Conservation (phyloP, 2,113 vertebrate species). For the Ammodytes dubius region DNA sequence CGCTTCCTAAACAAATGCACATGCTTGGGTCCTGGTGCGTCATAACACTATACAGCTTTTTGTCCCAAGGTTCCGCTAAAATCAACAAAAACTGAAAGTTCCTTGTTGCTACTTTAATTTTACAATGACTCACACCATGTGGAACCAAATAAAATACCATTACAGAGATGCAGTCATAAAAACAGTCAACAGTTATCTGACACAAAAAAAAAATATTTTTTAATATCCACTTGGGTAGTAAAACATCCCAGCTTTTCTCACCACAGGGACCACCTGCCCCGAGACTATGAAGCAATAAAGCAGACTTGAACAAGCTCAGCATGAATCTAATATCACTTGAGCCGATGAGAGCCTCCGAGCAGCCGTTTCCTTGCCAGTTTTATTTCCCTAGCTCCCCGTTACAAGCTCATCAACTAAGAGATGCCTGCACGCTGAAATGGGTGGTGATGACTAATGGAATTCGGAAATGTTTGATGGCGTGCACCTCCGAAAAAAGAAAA, state of each 20-base stretch:
- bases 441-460: conserved; percentile 63
- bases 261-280: conserved; percentile 27
- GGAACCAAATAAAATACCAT: not conserved
- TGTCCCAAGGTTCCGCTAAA: too few relatives aligned
- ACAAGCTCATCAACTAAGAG: conserved; percentile 46
- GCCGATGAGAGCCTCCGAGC: conserved; percentile 40
- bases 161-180: not conserved
- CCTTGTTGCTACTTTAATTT: not conserved
- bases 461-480: conserved; percentile 55
- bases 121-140: not conserved
- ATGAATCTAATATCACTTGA: conserved; percentile 65
- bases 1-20: too few relatives aligned
- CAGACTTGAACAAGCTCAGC: conserved; percentile 71
- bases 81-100: too few relatives aligned
- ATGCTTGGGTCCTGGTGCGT: too few relatives aligned
- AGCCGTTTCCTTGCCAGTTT: conserved; percentile 42
- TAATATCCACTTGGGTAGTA: conserved; percentile 42
- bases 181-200: conserved; percentile 16
- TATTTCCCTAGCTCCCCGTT: conserved; percentile 69
- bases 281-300: conserved; percentile 69
- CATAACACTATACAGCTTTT: too few relatives aligned
- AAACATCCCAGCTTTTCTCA: conserved; percentile 16
- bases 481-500: conserved; percentile 9
- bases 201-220: conserved; percentile 6
- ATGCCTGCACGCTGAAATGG: conserved; percentile 31